Base-by-base conservation (phyloP, 1,140 invertebrate species). In the Apis cerana region DNA sequence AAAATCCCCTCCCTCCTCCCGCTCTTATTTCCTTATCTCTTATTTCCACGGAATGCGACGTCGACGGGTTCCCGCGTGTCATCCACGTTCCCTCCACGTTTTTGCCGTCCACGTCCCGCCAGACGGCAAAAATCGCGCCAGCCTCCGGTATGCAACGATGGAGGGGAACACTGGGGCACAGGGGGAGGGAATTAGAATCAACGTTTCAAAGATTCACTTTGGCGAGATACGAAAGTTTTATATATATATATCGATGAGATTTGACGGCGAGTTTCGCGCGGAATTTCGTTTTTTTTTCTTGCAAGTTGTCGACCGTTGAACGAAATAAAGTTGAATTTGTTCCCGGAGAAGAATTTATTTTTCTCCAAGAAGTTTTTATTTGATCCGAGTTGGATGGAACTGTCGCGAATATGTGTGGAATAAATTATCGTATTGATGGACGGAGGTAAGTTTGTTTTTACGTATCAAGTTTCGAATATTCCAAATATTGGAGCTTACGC, bases 21-120 rank as follows among this genome's bases (percentile, higher is more conserved):
- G 33, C 43, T 76, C 80, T 75, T 68, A 82, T 81, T 81, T 81
- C 80, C 80, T 81, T 50, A 75, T 52, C 80, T 68, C 80, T 81
- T 75, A 75, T 82, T 82, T 82, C 80, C 64, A 52, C 21, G 80
- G 80, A 76, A 76, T 76, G 80, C 80, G 56, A 43, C 33, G 33
- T 0, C 80, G 43, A 65, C 56, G 27, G n/a, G 43, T 76, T 78
- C 33, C 27, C 62, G 52, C 64, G 2, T 54, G 64, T 78, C 54
- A 68, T 78, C 76, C 76, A 58, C 27, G 27, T 21, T 33, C 19
- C 17, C 33, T 43, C 9, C 23, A 13, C 23, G 59, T 76, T 65
- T 64, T 52, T 76, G 13, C 62, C 21, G 33, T 33, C 33, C 33
- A 33, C 21, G 21, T 65, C 52, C 23, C 27, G 27, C 70, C 71